Evolutionary conservation across 2,888 invertebrate genomes (phyloP).

Genomic region (Chelonus formosanus): DNA sequence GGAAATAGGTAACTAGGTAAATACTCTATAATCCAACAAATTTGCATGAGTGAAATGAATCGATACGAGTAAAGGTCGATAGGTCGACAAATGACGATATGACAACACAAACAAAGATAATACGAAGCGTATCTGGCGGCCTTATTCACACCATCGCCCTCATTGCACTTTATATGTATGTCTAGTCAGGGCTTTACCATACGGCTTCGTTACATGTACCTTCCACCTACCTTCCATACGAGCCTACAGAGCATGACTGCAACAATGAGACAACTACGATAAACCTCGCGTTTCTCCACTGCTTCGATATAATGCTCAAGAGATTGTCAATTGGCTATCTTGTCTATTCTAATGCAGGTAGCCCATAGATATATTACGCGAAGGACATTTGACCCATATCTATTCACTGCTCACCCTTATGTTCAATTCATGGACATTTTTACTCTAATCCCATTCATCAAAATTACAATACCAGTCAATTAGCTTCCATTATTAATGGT

Average conservation of each 20-base stretch:
- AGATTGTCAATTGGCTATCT: neutral
- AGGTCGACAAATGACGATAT: constrained; percentile 39
- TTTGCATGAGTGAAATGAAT: constrained; percentile 25
- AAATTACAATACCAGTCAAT: no score
- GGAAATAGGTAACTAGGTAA: no score
- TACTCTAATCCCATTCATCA: neutral
- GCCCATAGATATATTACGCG: neutral
- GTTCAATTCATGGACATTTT: neutral
- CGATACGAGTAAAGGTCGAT: neutral
- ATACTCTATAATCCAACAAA: no score
- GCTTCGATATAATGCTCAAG: constrained; percentile 6
- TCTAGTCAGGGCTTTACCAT: constrained; percentile 34
- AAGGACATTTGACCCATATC: neutral
- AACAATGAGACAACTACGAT: constrained; percentile 41
- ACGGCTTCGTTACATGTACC: constrained; percentile 29
- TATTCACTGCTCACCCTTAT: neutral
- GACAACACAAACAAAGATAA: constrained; percentile 38
- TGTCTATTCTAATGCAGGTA: neutral
- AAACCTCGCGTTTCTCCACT: constrained; percentile 36
- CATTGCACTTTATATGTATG: constrained; percentile 35
- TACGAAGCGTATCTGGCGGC: constrained; percentile 40
- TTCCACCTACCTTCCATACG: constrained; percentile 15
- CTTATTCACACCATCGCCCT: constrained; percentile 44
- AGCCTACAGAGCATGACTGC: constrained; percentile 23
- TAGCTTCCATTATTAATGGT: no score